Evolutionary conservation across 1,140 invertebrate genomes (phyloP), one percentile per base, ranked within the genome.

Genomic region (Drosophila virilis): DNA sequence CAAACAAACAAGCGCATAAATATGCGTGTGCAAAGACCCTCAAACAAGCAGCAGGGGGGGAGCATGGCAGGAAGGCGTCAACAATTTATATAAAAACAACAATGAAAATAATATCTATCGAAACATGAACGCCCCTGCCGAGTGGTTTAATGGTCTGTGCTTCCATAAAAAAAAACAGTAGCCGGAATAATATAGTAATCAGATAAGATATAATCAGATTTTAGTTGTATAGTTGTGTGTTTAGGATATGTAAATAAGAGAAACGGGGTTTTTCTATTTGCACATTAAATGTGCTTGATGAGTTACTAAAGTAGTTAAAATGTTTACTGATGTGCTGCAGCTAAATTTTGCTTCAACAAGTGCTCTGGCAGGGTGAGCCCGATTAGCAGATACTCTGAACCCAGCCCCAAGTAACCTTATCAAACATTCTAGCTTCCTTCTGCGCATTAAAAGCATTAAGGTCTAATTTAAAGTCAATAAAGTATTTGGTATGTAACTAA

Each of bases 1-100:
- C 59, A 70, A 65, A 51, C 51, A 74, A 70, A 74, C 66, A 74
- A 69, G 58, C 72, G 40, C 50, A 62, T 59, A 62, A 69, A 74
- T 57, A 74, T 51, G 43, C 33, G 50, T 43, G 13, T 33, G 33
- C 54, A 5, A 37, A 35, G 48, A 32, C 37, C 12, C 7, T 22
- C 17, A 17, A 43, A 28, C 22, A 5, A 5, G 22, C 22, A 4
- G 22, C 4, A 2, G 4, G n/a, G 33, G 9, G 9, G 33, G 9
- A 5, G 8, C 5, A 8, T 10, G 1, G 12, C 0, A 10, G 4
- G 48, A 17, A 10, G 38, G 52, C n/a, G 51, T 2, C 37, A 54
- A 22, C 38, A 43, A 42, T 51, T 54, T 57, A 22, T 55, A 32
- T 28, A n/a, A 48, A 64, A 69, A 65, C 43, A 51, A 57, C 43